phyloP scores from a whole-genome alignment of 2,888 invertebrate genomes.

The Anoncus sp. region DNA sequence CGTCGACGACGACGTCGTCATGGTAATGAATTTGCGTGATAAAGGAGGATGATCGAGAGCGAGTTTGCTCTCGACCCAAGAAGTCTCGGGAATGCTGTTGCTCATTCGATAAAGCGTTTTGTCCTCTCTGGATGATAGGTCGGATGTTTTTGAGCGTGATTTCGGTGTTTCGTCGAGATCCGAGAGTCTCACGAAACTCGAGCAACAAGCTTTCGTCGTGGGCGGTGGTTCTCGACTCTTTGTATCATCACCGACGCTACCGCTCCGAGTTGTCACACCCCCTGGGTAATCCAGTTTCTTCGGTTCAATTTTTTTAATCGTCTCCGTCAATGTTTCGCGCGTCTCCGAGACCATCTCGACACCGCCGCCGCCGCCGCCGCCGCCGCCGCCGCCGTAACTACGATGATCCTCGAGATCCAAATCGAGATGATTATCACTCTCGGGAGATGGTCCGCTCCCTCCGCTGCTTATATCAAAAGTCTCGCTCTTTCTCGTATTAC shows the following conservation, averaged over 20 bases:
- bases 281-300: conserved; percentile 70
- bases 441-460: conserved; percentile 76
- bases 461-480: conserved; percentile 81
- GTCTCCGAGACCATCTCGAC: conserved; percentile 74
- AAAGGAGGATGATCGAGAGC: conserved; percentile 87
- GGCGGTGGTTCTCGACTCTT: conserved; percentile 75
- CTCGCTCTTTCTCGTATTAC: conserved; percentile 79
- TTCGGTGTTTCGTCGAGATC: conserved; percentile 91
- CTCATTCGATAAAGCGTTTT: conserved; percentile 86
- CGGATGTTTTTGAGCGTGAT: conserved; percentile 83
- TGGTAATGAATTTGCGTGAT: no score
- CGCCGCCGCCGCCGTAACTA: no score
- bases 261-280: conserved; percentile 25
- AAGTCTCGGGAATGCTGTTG: conserved; percentile 88
- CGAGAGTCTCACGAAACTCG: conserved; percentile 89
- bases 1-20: no score
- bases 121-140: conserved; percentile 68
- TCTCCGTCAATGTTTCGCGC: conserved; percentile 77
- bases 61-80: conserved; percentile 87
- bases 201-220: conserved; percentile 74
- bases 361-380: no score
- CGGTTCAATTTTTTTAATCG: conserved; percentile 80
- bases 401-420: conserved; percentile 75
- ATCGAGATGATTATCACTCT: conserved; percentile 76
- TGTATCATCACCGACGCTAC: conserved; percentile 42